Evolutionary conservation across 1,140 invertebrate genomes (phyloP), one percentile per base, ranked within the genome.

Genomic region (Tetranychus cinnabarinus): DNA sequence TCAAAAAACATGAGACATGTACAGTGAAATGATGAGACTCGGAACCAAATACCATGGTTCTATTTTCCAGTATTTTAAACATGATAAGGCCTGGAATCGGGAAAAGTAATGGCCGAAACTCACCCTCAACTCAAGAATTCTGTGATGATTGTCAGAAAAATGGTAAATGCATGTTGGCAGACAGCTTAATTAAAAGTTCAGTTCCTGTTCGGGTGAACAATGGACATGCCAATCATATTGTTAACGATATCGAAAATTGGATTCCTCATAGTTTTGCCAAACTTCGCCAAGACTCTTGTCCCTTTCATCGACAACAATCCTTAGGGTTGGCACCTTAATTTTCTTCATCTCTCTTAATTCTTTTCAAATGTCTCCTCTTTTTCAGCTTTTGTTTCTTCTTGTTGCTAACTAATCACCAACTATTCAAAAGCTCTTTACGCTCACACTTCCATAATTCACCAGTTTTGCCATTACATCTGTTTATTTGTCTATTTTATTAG

Each of bases 271-370:
- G 31, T 54, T 60, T 60, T 13, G 15, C 36, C n/a, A 65, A 65
- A n/a, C 66, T 75, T 56, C 68, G 69, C 61, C 70, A 75, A 66
- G 65, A 70, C 66, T 68, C 70, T 55, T 77, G 76, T 69, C 76
- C 76, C 31, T 77, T 77, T 68, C 76, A 77, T 67, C 69, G 69
- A 55, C 62, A 66, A 47, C 65, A 67, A 64, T 74, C 74, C 48
- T 65, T 70, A 66, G 74, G 75, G 75, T 77, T 69, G 66, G 74
- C 72, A 66, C 56, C 58, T 52, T 52, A 50, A 56, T 55, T 66
- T 65, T 58, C 36, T 55, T 61, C 47, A 33, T 37, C 56, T 62
- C 64, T 46, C 50, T 56, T 48, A 35, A 61, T 62, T 64, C 10
- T 52, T 52, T n/a, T 52, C 50, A 37, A 6, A 56, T 34, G 55